Evolutionary conservation across 2,797 vertebrate species (phyloP).

Genomic region (Hoplostethus mediterraneus): DNA sequence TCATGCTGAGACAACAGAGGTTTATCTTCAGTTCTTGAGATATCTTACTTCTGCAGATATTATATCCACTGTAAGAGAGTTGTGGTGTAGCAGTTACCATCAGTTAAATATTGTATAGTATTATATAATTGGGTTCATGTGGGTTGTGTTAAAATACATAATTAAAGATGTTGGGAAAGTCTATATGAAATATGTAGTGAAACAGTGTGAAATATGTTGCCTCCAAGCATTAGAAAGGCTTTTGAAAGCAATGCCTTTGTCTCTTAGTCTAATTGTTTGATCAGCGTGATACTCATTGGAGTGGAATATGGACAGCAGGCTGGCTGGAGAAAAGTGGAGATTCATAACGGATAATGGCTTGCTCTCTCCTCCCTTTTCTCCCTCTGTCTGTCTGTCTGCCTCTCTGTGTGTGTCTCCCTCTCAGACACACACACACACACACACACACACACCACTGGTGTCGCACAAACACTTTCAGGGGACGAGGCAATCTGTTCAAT

Average conservation of each 20-base stretch:
- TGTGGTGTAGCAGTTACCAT: not conserved
- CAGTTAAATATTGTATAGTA: conserved; percentile 4
- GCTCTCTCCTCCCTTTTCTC: conserved; percentile 43
- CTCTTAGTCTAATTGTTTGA: conserved; percentile 73
- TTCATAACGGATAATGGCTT: conserved; percentile 65
- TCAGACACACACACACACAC: not conserved
- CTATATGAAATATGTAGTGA: conserved; percentile 56
- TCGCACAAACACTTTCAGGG: conserved; percentile 63
- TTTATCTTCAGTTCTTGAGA: conserved; percentile 23
- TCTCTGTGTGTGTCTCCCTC: not conserved
- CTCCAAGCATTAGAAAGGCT: conserved; percentile 60
- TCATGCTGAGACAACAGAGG: conserved; percentile 52
- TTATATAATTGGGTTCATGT: conserved; percentile 19
- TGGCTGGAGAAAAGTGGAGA: conserved; percentile 59
- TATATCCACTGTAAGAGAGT: conserved; percentile 3
- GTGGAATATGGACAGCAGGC: conserved; percentile 67
- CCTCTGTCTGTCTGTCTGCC: conserved; percentile 44
- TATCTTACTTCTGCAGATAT: conserved; percentile 6
- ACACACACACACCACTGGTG: conserved; percentile 15
- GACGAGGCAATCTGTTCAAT: conserved; percentile 69
- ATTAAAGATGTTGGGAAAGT: conserved; percentile 48
- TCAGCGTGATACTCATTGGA: conserved; percentile 65
- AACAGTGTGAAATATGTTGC: conserved; percentile 60
- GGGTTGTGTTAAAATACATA: conserved; percentile 29
- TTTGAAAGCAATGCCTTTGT: conserved; percentile 67